These are phyloP conservation scores for Acanthosepion pharaonis DNA, from an alignment of 2,888 invertebrate species.

Conservation along the genomic window DNA sequence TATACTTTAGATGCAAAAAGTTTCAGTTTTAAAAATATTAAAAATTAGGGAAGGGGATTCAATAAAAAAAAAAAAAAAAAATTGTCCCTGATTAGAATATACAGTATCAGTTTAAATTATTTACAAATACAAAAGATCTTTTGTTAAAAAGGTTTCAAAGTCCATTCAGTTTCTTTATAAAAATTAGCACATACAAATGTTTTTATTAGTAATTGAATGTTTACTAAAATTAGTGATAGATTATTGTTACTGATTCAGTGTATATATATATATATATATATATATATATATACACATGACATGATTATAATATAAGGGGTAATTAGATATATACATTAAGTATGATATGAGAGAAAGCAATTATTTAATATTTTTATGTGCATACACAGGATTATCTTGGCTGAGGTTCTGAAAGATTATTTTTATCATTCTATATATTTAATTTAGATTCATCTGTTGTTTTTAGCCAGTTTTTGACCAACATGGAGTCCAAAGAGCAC, in stretches of 20 bases:
- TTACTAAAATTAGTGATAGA: neutral
- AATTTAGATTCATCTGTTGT: no score
- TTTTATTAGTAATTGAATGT: neutral
- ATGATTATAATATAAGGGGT: neutral
- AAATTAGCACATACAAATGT: neutral
- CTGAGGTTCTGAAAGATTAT: no score
- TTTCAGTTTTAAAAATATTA: no score
- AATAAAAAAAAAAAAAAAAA: neutral
- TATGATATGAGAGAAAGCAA: neutral
- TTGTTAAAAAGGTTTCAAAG: neutral
- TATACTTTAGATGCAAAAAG: no score
- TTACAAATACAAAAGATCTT: neutral
- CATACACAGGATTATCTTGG: no score
- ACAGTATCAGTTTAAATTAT: neutral
- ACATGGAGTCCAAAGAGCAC: no score
- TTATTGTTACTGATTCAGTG: neutral
- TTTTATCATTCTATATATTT: no score
- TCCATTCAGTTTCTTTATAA: neutral
- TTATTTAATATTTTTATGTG: no score
- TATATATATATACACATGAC: neutral
- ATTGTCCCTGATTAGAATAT: neutral
- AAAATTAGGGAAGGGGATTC: no score
- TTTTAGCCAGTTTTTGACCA: no score
- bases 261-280: neutral
- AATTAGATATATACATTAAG: neutral